Evolutionary conservation across 2,797 vertebrate species (phyloP), one percentile per base, ranked within the genome.

Genomic region (Scarus forsteni): DNA sequence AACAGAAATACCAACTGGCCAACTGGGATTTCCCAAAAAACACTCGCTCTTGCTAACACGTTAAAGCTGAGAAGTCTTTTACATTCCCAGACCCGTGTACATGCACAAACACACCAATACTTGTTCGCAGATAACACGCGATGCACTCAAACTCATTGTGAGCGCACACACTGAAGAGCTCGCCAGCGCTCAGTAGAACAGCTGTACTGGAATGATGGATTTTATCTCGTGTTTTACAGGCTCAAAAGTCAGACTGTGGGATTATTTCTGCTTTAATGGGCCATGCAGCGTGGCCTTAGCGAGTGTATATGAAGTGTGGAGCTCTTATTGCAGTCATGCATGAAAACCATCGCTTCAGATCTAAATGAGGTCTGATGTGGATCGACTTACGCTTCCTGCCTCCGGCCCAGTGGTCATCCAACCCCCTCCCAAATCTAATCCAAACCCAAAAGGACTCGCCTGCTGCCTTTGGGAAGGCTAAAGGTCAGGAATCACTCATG

Each of bases 331-430:
- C 61, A 7, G 87, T 92, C 88, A 91, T 80, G 90, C 87, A 84
- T 89, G 84, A 92, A 70, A 88, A 89, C 58, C 54, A 48, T 69
- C 48, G 79, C 85, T 92, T 93, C 77, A 90, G 84, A 93, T 88
- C 86, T 88, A 90, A 92, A 92, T 87, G 86, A 89, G 75, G 68
- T 75, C 77, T 73, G 83, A 76, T 81, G 83, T 66, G 73, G 87
- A 88, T 92, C 83, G 49, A 67, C 76, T 93, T 90, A 88, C 89
- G 79, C 86, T 86, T 90, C 88, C 87, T 91, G 90, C 75, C 81
- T 83, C 63, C 40, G 51, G 79, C 83, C 71, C 76, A 64, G 70
- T 46, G 65, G 84, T 85, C 85, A 85, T 79, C 81, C 70, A 76
- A 79, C 75, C 74, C 85, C 79, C 78, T 73, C 85, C 79, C 78